phyloP scores from a whole-genome alignment of 2,797 vertebrate genomes.

The Schizothorax lantsangensis region DNA sequence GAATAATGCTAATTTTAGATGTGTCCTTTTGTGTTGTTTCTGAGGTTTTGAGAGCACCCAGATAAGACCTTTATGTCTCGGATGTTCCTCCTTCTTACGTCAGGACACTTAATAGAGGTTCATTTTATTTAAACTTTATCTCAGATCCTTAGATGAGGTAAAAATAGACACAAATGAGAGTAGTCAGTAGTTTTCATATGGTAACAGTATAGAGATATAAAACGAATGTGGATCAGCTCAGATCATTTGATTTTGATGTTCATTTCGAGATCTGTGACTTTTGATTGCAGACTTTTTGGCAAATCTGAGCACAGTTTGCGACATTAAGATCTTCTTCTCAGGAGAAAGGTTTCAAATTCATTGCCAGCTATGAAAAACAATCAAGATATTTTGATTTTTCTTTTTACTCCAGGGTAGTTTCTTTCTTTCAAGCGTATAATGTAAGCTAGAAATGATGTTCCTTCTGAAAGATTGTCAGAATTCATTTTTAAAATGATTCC shows the following conservation, averaged over 20 bases:
- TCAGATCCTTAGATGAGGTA: neutral
- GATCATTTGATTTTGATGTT: neutral
- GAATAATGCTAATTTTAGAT: slow-evolving; percentile 9
- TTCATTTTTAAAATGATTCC: slow-evolving; percentile 22
- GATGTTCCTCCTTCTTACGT: neutral
- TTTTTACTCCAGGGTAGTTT: neutral
- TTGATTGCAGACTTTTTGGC: neutral
- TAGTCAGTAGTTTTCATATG: neutral
- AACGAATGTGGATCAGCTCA: no score
- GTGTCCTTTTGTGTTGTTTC: neutral
- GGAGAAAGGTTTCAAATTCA: neutral
- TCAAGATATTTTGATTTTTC: neutral
- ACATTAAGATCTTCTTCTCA: neutral
- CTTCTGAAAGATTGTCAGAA: slow-evolving; percentile 21
- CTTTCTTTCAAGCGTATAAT: neutral
- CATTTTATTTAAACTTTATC: neutral
- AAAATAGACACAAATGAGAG: neutral
- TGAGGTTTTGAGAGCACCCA: neutral
- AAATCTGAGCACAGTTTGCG: neutral
- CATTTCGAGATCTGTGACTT: neutral
- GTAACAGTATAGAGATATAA: neutral
- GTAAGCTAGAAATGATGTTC: neutral
- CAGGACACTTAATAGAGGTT: neutral
- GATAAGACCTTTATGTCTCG: neutral
- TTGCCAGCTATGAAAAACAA: neutral